Base-by-base conservation (phyloP, 2,888 invertebrate species). In the Apamea sordens region DNA sequence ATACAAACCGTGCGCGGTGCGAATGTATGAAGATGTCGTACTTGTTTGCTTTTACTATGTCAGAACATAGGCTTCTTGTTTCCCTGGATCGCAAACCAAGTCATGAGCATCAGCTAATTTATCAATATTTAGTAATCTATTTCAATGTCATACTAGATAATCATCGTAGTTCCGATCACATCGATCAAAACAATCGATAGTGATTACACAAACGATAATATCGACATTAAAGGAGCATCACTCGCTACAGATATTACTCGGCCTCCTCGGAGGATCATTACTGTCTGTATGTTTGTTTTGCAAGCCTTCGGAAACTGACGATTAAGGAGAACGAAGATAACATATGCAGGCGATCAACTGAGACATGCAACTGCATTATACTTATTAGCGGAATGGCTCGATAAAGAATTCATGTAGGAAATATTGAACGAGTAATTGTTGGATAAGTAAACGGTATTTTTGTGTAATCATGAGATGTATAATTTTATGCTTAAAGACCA, bases 201-300 rank as follows among this genome's bases (percentile, higher is more conserved):
- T 63, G 32, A 64, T 76, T 68, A n/a, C 47, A 61, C n/a, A 32
- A 41, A 44, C 32, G 13, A 59, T 67, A 72, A 18, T 68, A 86
- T 83, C 83, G 82, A 82, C 10, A 73, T 47, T 56, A 56, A 44
- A 76, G 59, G 36, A 28, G 50, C 83, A 77, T 50, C 83, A 21
- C 84, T 79, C 21, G 32, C 64, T 73, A 86, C 82, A 84, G 85
- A 88, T 92, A 93, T 91, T 92, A 84, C 89, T 86, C 50, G 83
- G 89, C 87, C 87, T 89, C 84, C 82, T 79, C 89, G 88, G 87
- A 86, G 89, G 87, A 91, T 92, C 91, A 94, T 95, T 94, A 94
- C 92, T 86, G 89, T 91, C 87, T 80, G 88, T 88, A 82, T 95
- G 94, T 95, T 95, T 95, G 94, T 95, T 95, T 95, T 95, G 92